Base-by-base conservation (phyloP, 23 tunicate genomes). In the Styela clava region DNA sequence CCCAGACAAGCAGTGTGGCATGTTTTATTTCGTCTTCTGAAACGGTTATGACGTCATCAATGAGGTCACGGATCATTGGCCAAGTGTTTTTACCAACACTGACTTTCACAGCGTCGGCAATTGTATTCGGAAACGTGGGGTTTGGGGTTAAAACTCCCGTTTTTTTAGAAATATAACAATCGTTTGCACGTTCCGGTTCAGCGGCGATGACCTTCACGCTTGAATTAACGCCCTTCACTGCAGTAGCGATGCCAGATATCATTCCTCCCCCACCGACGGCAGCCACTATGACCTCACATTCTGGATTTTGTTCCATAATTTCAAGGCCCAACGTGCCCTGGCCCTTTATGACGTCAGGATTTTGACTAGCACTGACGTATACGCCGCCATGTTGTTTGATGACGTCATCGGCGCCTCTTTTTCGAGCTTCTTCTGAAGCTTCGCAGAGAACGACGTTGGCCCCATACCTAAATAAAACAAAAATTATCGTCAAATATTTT, bases 291-390 rank as follows among this genome's bases (percentile, higher is more conserved):
- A 82, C 88, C 52, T 94, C 98, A 33, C 89, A 30, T 61, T 94
- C 70, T 7, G 98, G 91, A 44, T 86, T 85, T 52, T 94, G 88
- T 74, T 94, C 79, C 64, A 94, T 37, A 79, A 94, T 88, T 83
- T 94, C 98, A n/a, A 94, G 34, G 18, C 87, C 98, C 72, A 94
- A 52, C 3, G 98, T 94, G n/a, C 98, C 98, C 61, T 94, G 98
- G 2, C 98, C 98, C 34, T 88, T 79, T 12, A 89, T 89, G 0
- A 89, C 91, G 16, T 63, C 83, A 0, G 95, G 91, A 44, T 68
- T 71, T 77, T 94, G 95, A 72, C 79, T 83, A 0, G 98, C 73
- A 65, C 85, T 78, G 31, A 94, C 52, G 64, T 86, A 79, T 27
- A 33, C 24, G 1, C 90, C 95, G 24, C 68, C 37, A 63, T 84